Evolutionary conservation across 1,140 invertebrate species (phyloP).

Genomic region (Trichonephila clavipes): DNA sequence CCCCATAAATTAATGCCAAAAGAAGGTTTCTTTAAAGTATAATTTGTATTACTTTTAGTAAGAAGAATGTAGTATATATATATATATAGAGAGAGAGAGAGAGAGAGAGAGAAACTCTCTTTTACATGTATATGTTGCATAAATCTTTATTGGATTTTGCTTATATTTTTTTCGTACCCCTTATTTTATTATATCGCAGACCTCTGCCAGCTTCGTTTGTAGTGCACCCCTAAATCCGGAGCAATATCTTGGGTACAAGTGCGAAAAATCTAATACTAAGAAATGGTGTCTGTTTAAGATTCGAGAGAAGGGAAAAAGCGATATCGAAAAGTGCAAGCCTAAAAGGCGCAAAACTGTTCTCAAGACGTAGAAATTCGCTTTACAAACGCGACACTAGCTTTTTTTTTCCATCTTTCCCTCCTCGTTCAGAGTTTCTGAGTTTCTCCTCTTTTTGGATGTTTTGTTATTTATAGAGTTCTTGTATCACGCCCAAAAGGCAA

Average conservation of each 20-base stretch:
- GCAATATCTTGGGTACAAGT: conserved; percentile 26
- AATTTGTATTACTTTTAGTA: no score
- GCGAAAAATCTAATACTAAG: conserved; percentile 48
- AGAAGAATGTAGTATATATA: no score
- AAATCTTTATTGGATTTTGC: no score
- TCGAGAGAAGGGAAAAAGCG: conserved; percentile 34
- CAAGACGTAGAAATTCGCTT: conserved; percentile 68
- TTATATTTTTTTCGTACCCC: no score
- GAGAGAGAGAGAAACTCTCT: no score
- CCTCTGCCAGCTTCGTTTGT: neutral
- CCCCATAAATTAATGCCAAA: no score
- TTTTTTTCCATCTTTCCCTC: conserved; percentile 3
- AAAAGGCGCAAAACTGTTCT: conserved; percentile 59
- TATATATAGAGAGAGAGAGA: no score
- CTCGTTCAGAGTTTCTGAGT: conserved; percentile 46
- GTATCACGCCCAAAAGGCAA: conserved; percentile 72
- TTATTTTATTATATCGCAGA: no score
- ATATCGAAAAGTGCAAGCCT: conserved; percentile 34
- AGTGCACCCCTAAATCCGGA: neutral
- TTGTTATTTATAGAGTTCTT: conserved; percentile 70
- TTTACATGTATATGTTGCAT: no score
- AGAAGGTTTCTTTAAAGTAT: no score
- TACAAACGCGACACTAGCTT: conserved; percentile 31
- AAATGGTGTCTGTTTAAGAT: conserved; percentile 66
- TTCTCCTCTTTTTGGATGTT: conserved; percentile 47